Conservation (phyloP, 2,888 invertebrate genomes). For the Drosophila trichaetosa region DNA sequence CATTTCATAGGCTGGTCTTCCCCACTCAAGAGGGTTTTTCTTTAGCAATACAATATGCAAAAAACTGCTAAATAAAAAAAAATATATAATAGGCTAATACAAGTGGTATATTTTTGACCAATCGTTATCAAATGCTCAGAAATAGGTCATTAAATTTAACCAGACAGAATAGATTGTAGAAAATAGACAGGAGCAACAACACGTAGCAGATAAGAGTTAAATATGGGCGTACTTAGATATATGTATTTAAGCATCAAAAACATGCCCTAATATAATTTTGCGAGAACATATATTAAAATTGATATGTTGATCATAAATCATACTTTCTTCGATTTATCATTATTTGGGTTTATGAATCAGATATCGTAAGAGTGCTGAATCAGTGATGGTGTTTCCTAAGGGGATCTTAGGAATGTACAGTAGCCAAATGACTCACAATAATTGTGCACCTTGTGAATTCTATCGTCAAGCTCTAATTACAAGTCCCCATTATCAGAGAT, state of each 20-base stretch:
- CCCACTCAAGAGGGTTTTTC: neutral
- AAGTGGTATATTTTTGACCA: neutral
- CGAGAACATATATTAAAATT: neutral
- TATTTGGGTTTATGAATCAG: neutral
- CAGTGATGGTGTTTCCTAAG: slow-evolving; percentile 17
- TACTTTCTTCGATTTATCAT: neutral
- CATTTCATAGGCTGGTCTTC: neutral
- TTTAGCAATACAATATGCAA: neutral
- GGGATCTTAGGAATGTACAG: neutral
- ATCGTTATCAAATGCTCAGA: neutral
- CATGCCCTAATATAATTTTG: too few relatives aligned
- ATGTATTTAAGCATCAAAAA: neutral
- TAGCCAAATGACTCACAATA: slow-evolving; percentile 30
- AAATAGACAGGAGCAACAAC: neutral
- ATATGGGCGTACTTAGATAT: neutral
- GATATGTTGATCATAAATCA: neutral
- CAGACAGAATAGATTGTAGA: neutral
- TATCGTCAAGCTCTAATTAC: neutral
- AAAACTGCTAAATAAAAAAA: neutral
- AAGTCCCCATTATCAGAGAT: slow-evolving; percentile 23
- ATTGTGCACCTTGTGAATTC: slow-evolving; percentile 2
- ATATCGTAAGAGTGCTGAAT: slow-evolving; percentile 21
- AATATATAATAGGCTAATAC: neutral
- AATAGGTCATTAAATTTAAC: neutral
- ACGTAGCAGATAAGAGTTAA: neutral